Percentiles rank a stretch among this genome's conserved stretches.
Evolutionary conservation across 2,113 vertebrate genomes (phyloP).

Genomic region (Dendropsophus ebraccatus): DNA sequence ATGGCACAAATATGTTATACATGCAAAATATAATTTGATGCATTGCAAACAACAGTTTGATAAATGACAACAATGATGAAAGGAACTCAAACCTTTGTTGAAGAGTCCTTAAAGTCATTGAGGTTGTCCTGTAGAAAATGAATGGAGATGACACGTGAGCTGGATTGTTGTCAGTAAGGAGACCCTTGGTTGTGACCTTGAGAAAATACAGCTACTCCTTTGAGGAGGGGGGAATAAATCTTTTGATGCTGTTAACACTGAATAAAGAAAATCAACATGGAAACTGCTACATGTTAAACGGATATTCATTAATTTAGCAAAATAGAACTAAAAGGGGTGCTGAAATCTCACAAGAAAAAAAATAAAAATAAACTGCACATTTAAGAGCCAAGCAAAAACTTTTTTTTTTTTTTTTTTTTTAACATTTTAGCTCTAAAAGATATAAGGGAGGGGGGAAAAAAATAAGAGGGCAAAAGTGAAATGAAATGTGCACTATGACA

Average conservation of each 20-base stretch:
- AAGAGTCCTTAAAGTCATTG: conserved; percentile 98
- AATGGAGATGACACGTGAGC: conserved; percentile 99
- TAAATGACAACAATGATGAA: conserved; percentile 2
- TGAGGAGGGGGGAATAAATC: conserved; percentile 77
- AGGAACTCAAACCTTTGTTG: conserved; percentile 92
- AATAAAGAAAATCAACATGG: conserved; percentile 65
- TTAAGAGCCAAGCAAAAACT: not conserved
- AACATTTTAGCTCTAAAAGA: not conserved
- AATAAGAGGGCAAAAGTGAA: not conserved
- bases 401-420: too few species aligned
- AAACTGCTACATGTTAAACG: conserved; percentile 4
- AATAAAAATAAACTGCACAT: not conserved
- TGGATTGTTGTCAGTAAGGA: conserved; percentile 88
- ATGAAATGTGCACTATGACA: conserved; percentile 7
- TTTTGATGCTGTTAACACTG: conserved; percentile 71
- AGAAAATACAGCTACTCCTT: conserved; percentile 84
- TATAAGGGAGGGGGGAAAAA: not conserved
- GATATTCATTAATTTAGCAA: not conserved
- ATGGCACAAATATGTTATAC: not conserved
- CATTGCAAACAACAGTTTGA: not conserved
- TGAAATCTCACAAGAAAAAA: not conserved
- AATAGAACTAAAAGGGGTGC: conserved; percentile 1
- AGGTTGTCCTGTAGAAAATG: conserved; percentile 99
- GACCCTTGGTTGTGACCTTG: conserved; percentile 76
- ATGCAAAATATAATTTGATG: not conserved